Evolutionary conservation across 2,797 vertebrate genomes (phyloP).

Genomic region (Tamandua tetradactyla): DNA sequence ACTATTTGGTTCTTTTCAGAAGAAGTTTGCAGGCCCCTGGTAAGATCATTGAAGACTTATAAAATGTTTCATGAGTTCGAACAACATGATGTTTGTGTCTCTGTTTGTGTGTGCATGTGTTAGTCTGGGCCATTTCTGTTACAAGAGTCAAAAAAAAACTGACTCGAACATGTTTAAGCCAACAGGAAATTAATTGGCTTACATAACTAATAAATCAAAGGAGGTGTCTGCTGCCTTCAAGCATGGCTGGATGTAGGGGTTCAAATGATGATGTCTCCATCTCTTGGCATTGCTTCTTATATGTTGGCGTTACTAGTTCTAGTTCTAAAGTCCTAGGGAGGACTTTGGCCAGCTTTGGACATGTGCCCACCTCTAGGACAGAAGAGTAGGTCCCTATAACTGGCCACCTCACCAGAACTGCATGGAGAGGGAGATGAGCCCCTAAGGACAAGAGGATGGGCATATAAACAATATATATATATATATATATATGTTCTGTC

Average conservation of each 20-base stretch:
- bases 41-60: background rate
- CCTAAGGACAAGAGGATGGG: background rate
- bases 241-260: background rate
- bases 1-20: slow-evolving; percentile 15
- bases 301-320: background rate
- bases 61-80: slow-evolving; percentile 39
- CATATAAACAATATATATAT: background rate
- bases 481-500: background rate
- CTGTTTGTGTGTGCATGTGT: slow-evolving; percentile 53
- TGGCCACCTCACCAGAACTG: background rate
- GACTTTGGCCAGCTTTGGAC: background rate
- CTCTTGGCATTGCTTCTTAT: background rate
- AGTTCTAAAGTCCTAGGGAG: background rate
- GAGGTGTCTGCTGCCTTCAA: background rate
- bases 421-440: background rate
- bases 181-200: slow-evolving; percentile 10
- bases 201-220: background rate
- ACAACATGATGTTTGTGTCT: slow-evolving; percentile 48
- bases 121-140: slow-evolving; percentile 25
- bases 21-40: background rate
- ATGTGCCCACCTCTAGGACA: background rate
- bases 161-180: slow-evolving; percentile 29
- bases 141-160: slow-evolving; percentile 16
- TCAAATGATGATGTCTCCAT: background rate
- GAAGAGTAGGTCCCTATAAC: background rate